Evolutionary conservation across 2,797 vertebrate genomes (phyloP).

Genomic region (Sebastes taczanowskii): DNA sequence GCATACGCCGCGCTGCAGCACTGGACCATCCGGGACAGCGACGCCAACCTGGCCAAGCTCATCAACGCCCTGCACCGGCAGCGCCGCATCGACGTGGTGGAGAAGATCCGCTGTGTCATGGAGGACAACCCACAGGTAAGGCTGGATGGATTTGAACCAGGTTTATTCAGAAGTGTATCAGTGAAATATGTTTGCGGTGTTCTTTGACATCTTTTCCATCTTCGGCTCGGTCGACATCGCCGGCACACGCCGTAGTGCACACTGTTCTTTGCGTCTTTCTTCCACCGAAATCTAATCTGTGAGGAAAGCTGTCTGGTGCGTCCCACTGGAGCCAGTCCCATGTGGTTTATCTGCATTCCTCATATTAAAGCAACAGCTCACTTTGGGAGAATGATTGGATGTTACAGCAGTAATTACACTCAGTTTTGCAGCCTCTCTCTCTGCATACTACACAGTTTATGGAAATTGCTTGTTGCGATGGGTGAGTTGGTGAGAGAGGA

Average conservation of each 20-base stretch:
- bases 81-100: conserved; percentile 93
- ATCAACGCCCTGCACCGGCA: conserved; percentile 95
- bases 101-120: conserved; percentile 95
- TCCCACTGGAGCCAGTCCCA: conserved; percentile 9
- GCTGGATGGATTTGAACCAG: background rate
- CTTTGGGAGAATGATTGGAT: conserved; percentile 13
- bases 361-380: conserved; percentile 29
- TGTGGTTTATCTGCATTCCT: conserved; percentile 23
- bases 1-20: conserved; percentile 95
- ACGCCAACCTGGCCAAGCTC: conserved; percentile 95
- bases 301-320: conserved; percentile 7
- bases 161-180: background rate
- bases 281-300: conserved; percentile 29
- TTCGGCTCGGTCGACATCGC: conserved; percentile 2
- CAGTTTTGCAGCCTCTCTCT: background rate
- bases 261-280: conserved; percentile 22
- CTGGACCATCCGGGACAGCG: conserved; percentile 94
- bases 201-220: background rate
- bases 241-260: background rate
- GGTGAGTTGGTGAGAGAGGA: background rate
- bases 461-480: background rate
- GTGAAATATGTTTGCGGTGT: background rate
- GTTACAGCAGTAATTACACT: conserved; percentile 1
- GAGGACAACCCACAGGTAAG: conserved; percentile 94
- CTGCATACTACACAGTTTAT: background rate